Conservation (phyloP, 2,113 vertebrate species). For the Cyphomyrus plagiostoma region DNA sequence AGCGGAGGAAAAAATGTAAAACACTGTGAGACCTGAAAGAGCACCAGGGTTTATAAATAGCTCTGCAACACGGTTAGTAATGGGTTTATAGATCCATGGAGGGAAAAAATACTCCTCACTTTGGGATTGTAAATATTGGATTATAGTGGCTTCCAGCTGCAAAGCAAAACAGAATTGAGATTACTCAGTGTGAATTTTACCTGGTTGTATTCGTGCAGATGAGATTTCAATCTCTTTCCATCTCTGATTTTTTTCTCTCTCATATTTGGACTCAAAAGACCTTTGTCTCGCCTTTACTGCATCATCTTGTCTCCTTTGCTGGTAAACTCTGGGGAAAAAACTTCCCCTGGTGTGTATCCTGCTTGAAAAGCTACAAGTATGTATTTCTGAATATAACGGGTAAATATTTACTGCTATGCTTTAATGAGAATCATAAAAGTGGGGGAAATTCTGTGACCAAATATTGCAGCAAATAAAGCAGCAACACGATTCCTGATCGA, state of each 20-base stretch:
- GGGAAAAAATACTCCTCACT: constrained; percentile 33
- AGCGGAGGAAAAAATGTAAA: constrained; percentile 14
- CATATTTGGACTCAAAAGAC: background rate
- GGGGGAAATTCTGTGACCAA: background rate
- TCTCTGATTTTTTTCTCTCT: background rate
- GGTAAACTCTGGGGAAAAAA: background rate
- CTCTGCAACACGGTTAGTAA: constrained; percentile 37
- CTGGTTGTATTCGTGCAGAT: constrained; percentile 29
- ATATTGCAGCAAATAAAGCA: background rate
- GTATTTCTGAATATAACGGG: background rate
- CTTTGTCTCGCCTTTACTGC: background rate
- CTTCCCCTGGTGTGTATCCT: background rate
- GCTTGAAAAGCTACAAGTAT: background rate
- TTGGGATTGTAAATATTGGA: constrained; percentile 41
- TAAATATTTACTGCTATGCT: background rate
- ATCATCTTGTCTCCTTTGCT: background rate
- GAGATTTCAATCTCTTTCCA: constrained; percentile 18
- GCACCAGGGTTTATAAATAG: constrained; percentile 37
- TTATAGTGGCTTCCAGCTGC: constrained; percentile 39
- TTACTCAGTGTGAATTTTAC: constrained; percentile 28
- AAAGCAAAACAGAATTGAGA: constrained; percentile 34
- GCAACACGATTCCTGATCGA: background rate
- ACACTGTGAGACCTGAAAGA: constrained; percentile 19
- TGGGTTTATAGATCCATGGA: constrained; percentile 42
- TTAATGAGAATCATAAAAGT: background rate